A percentile compares a stretch with the other conserved stretches of the same genome.
phyloP scores from a whole-genome alignment of 2,797 vertebrate genomes.

The Siniperca obscura region DNA sequence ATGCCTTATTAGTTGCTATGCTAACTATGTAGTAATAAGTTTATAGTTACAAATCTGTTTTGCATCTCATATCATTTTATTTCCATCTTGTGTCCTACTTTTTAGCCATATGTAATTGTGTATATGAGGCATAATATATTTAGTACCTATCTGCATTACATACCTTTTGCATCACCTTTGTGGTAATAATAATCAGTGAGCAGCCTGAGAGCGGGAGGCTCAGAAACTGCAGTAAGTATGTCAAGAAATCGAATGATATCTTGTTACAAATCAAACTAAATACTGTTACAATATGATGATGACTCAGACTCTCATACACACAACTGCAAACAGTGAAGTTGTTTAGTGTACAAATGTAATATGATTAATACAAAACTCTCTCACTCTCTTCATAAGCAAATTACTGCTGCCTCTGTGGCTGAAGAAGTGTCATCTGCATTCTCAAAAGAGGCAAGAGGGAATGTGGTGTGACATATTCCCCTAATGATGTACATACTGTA shows the following conservation, averaged over 20 bases:
- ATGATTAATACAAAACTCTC: constrained; percentile 36
- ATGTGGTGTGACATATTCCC: constrained; percentile 34
- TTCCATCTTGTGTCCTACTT: not conserved
- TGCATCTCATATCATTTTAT: constrained; percentile 9
- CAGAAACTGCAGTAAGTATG: constrained; percentile 1
- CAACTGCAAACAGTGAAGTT: constrained; percentile 22
- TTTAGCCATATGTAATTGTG: not conserved
- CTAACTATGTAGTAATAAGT: not conserved
- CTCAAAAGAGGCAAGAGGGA: constrained; percentile 16
- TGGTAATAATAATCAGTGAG: not conserved
- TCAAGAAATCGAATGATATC: not conserved
- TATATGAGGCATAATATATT: constrained; percentile 20
- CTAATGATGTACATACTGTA: constrained; percentile 50
- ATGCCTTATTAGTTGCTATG: not conserved
- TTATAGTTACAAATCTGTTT: not conserved
- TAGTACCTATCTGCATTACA: constrained; percentile 17
- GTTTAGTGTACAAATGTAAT: constrained; percentile 40
- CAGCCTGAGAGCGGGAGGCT: not conserved
- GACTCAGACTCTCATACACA: not conserved
- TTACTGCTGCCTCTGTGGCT: constrained; percentile 40
- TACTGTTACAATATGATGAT: not conserved
- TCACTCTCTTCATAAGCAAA: constrained; percentile 34
- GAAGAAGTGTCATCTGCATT: constrained; percentile 35
- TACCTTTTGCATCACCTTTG: constrained; percentile 31
- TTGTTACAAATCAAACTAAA: constrained; percentile 12